Evolutionary conservation across 2,888 invertebrate genomes (phyloP), one percentile per base, ranked within the genome.

Genomic region (Cacoxenus indagator): DNA sequence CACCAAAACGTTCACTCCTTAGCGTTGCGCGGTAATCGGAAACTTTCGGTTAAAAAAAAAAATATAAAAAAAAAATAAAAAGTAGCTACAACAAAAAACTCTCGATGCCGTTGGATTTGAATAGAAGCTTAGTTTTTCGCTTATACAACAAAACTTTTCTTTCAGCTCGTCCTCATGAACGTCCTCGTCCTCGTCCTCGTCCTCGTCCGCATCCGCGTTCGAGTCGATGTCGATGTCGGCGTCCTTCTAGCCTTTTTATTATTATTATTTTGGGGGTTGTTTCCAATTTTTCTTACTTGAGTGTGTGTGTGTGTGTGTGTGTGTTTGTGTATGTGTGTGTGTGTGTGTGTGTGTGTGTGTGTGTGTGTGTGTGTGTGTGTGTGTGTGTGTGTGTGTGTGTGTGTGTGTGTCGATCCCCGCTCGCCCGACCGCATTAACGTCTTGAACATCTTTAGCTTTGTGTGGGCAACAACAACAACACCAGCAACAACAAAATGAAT

Each of bases 111-210:
- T 85, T 82, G 86, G 86, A 82, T 84, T 84, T 86, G 84, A 85
- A 86, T 86, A 86, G 86, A 86, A 86, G 84, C 81, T 86, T 85
- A 86, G 86, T 86, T 85, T 85, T 85, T 86, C 83, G 84, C 84
- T 83, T 84, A 80, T 80, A 84, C 83, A 84, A 78, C 80, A 78
- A 81, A 80, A 80, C 80, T 80, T 80, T 77, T 69, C 51, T 64
- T 65, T 51, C 51, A 51, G 51, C 22, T 51, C 22, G 9, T n/a
- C n/a, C n/a, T n/a, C n/a, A n/a, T n/a, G n/a, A n/a, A n/a, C n/a
- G n/a, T n/a, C n/a, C n/a, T n/a, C n/a, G n/a, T n/a, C n/a, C n/a
- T n/a, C n/a, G n/a, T n/a, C n/a, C n/a, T n/a, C n/a, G n/a, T n/a
- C n/a, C n/a, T n/a, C n/a, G n/a, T n/a, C n/a, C n/a, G n/a, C n/a